Evolutionary conservation across 53 echinoderm and acorn worm genomes (phyloP).

Genomic region (Paracentrotus lividus): DNA sequence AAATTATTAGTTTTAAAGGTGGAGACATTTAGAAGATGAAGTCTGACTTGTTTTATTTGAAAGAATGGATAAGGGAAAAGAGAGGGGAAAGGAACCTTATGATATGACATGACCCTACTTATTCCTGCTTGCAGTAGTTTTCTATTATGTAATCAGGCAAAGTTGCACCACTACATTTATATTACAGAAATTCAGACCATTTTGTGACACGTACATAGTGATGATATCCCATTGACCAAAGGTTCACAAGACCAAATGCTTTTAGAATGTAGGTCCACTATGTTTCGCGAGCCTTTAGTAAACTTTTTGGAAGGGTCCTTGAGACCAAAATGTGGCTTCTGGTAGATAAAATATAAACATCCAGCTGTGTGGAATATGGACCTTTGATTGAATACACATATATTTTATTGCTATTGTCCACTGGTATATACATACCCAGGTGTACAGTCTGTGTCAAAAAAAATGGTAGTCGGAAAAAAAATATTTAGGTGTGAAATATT

Average conservation of each 20-base stretch:
- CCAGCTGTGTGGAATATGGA: not conserved
- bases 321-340: not conserved
- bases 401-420: no score
- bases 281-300: not conserved
- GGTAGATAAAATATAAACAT: not conserved
- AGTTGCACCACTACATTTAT: not conserved
- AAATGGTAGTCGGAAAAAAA: no score
- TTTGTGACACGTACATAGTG: no score
- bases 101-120: not conserved
- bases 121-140: not conserved
- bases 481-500: no score
- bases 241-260: not conserved
- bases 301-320: not conserved
- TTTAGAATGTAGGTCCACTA: not conserved
- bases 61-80: not conserved
- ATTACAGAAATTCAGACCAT: no score
- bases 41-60: no score
- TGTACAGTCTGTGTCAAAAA: no score
- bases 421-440: no score
- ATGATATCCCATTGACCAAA: no score
- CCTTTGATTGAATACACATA: no score
- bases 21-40: not conserved
- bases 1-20: no score
- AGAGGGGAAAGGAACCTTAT: not conserved
- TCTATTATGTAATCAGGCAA: not conserved